Evolutionary conservation across 2,113 vertebrate genomes (phyloP).

Genomic region (Calyptommatus sinebrachiatus): DNA sequence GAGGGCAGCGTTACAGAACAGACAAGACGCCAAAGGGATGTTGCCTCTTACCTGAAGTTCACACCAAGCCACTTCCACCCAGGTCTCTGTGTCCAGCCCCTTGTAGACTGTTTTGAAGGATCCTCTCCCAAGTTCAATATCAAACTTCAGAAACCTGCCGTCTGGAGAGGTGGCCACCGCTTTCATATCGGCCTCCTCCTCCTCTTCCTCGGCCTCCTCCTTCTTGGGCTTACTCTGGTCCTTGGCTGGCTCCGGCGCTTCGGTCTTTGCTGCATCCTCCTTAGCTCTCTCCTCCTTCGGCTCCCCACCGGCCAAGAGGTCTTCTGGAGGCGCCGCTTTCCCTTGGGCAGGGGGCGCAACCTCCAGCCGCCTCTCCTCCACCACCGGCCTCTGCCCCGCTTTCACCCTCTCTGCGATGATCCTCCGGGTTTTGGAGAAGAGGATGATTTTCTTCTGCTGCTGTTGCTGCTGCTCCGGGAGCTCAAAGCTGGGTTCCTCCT

Average conservation of each 20-base stretch:
- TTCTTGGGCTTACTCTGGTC: slow-evolving; percentile 72
- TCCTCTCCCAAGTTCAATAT: slow-evolving; percentile 94
- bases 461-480: slow-evolving; percentile 67
- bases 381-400: slow-evolving; percentile 55
- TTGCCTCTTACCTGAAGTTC: slow-evolving; percentile 90
- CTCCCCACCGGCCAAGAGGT: slow-evolving; percentile 6
- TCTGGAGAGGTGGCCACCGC: slow-evolving; percentile 93
- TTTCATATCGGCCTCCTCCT: slow-evolving; percentile 90
- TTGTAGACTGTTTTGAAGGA: slow-evolving; percentile 99
- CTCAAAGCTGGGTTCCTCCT: slow-evolving; percentile 83
- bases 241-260: slow-evolving; percentile 54
- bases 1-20: background rate
- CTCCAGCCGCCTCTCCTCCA: slow-evolving; percentile 46
- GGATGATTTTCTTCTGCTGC: slow-evolving; percentile 68
- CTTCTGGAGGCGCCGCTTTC: background rate
- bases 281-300: slow-evolving; percentile 35
- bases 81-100: slow-evolving; percentile 95
- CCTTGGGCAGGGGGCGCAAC: background rate
- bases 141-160: slow-evolving; percentile 97
- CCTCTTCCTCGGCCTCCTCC: slow-evolving; percentile 86
- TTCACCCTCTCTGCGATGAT: slow-evolving; percentile 72
- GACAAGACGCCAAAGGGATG: background rate
- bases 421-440: slow-evolving; percentile 71
- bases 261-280: slow-evolving; percentile 66
- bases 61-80: slow-evolving; percentile 98